These are phyloP conservation scores for Gortyna flavago DNA, from an alignment of 2,888 invertebrate genomes.

Conservation along the genomic window DNA sequence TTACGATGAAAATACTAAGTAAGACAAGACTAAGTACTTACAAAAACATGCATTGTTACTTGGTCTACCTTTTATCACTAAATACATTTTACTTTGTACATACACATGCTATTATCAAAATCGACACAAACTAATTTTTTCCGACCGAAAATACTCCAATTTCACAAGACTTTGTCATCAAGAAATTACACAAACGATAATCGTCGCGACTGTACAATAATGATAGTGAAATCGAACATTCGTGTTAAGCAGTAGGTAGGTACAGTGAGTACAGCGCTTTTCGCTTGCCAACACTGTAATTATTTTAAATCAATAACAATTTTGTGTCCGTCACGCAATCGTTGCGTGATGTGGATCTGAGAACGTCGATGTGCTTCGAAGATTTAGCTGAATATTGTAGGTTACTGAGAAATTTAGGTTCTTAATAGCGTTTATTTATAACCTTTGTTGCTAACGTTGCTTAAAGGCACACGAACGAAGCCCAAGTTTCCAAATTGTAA, in stretches of 20 bases:
- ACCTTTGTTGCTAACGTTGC: conserved; percentile 1
- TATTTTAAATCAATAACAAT: conserved; percentile 84
- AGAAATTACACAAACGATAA: conserved; percentile 51
- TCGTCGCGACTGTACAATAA: conserved; percentile 51
- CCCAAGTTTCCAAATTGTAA: not conserved
- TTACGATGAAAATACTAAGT: not conserved
- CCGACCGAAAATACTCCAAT: conserved; percentile 16
- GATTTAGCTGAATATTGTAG: conserved; percentile 53
- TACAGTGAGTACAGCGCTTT: conserved; percentile 59
- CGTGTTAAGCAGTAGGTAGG: conserved; percentile 42
- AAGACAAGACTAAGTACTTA: not conserved
- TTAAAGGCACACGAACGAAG: not conserved
- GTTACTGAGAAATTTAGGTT: conserved; percentile 24
- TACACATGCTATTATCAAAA: conserved; percentile 26
- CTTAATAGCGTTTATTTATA: conserved; percentile 18
- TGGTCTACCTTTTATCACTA: conserved; percentile 5
- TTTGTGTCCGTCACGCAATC: conserved; percentile 76
- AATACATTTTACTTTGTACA: not conserved
- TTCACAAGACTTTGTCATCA: conserved; percentile 49
- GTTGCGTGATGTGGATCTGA: conserved; percentile 69
- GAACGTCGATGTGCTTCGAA: conserved; percentile 43
- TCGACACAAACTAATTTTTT: conserved; percentile 25
- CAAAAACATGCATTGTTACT: conserved; percentile 23
- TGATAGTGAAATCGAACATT: conserved; percentile 55
- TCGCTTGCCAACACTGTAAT: conserved; percentile 74